Percentiles rank a stretch among this genome's conserved stretches.
These are phyloP conservation scores for Holothuria scabra DNA, from an alignment of 53 echinoderm and acorn worm genomes.

Conservation along the genomic window DNA sequence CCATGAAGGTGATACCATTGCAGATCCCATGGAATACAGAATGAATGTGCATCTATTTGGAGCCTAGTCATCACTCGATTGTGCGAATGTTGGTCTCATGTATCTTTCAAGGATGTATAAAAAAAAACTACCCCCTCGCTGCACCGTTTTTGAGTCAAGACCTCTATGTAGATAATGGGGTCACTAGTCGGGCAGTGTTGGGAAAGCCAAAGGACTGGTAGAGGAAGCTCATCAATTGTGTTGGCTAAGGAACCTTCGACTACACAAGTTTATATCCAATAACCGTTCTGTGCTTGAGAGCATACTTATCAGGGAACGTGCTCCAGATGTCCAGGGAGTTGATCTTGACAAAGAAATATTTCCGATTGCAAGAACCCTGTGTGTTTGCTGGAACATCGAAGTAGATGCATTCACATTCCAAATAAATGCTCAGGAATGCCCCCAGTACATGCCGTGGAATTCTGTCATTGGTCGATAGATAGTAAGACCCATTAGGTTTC, in stretches of 20 bases:
- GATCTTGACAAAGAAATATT: not conserved
- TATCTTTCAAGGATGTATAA: conserved; percentile 55
- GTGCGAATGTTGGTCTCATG: conserved; percentile 68
- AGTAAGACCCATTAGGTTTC: conserved; percentile 61
- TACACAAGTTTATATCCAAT: conserved; percentile 76
- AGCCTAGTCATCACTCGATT: conserved; percentile 59
- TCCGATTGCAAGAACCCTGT: conserved; percentile 67
- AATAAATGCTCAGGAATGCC: conserved; percentile 3
- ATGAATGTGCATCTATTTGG: no score
- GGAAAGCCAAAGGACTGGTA: conserved; percentile 38
- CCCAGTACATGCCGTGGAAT: conserved; percentile 45
- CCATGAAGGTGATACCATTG: no score
- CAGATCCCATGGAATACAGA: no score
- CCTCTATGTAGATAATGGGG: conserved; percentile 81
- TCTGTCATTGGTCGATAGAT: conserved; percentile 47
- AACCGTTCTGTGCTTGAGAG: conserved; percentile 51
- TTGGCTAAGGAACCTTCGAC: conserved; percentile 50
- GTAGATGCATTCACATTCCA: conserved; percentile 52
- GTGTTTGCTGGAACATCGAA: conserved; percentile 64
- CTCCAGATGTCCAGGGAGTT: conserved; percentile 24
- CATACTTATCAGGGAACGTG: conserved; percentile 45
- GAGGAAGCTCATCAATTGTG: conserved; percentile 48
- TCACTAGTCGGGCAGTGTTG: conserved; percentile 10
- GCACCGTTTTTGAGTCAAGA: conserved; percentile 56
- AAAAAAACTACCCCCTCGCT: conserved; percentile 54